phyloP scores from a whole-genome alignment of 2,113 vertebrate species.

The Haliaeetus leucogaster region DNA sequence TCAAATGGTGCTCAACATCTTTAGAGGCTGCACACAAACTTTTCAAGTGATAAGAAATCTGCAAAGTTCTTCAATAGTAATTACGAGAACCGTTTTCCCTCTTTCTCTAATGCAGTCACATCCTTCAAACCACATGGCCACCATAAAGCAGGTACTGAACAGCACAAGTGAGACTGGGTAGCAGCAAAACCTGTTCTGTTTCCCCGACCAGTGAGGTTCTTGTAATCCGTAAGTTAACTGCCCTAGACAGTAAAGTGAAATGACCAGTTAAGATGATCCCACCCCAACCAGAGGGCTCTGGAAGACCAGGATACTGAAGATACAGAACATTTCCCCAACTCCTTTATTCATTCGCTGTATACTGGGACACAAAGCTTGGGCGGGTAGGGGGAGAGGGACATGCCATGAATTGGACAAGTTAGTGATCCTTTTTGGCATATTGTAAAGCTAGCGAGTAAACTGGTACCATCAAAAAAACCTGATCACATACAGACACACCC shows the following conservation, averaged over 20 bases:
- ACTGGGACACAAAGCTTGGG: constrained; percentile 61
- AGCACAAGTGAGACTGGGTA: not conserved
- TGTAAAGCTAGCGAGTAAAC: constrained; percentile 77
- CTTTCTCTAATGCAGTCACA: not conserved
- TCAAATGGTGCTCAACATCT: not conserved
- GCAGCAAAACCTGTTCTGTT: constrained; percentile 44
- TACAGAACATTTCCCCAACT: constrained; percentile 80
- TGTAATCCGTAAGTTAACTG: constrained; percentile 29
- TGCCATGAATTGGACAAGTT: not conserved
- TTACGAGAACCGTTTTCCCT: not conserved
- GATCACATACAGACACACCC: constrained; percentile 62
- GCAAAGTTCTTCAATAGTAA: not conserved
- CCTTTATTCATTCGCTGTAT: constrained; percentile 11
- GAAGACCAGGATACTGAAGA: constrained; percentile 86
- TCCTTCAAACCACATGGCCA: not conserved
- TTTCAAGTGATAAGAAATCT: not conserved
- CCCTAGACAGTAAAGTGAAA: constrained; percentile 60
- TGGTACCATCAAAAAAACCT: constrained; percentile 60
- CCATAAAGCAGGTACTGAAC: not conserved
- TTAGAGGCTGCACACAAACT: not conserved
- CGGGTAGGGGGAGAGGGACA: not conserved
- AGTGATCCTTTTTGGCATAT: constrained; percentile 73
- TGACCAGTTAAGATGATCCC: constrained; percentile 63
- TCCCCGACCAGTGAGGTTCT: constrained; percentile 69
- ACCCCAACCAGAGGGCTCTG: constrained; percentile 73